These are phyloP conservation scores for Gambusia holbrooki DNA, from an alignment of 2,113 vertebrate genomes.

Conservation along the genomic window DNA sequence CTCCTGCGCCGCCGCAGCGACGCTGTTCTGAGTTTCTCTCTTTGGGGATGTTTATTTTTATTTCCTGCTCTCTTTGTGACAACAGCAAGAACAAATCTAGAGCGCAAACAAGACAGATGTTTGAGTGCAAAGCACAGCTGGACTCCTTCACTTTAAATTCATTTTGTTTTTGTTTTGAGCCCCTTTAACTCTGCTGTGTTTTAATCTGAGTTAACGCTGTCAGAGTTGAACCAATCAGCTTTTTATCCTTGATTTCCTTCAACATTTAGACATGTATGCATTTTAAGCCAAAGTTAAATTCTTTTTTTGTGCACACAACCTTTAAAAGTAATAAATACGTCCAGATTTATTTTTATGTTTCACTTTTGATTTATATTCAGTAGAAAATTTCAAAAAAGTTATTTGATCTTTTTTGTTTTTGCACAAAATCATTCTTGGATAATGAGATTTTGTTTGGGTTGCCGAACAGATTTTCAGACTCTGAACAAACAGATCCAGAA, in stretches of 20 bases:
- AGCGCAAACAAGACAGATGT: slow-evolving; percentile 25
- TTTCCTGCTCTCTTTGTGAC: slow-evolving; percentile 20
- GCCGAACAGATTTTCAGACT: too few species aligned
- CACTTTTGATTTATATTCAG: not conserved
- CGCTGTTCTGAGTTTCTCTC: slow-evolving; percentile 27
- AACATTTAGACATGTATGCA: too few species aligned
- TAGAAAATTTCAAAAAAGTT: not conserved
- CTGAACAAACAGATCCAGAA: too few species aligned
- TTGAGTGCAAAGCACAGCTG: slow-evolving; percentile 1
- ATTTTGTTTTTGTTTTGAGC: slow-evolving; percentile 2
- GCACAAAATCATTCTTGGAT: too few species aligned
- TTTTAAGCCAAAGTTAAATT: too few species aligned
- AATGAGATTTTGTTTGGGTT: too few species aligned
- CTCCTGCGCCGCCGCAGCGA: slow-evolving; percentile 13
- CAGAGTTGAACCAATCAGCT: not conserved
- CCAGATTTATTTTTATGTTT: not conserved
- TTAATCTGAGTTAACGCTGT: not conserved
- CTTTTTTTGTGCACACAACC: too few species aligned
- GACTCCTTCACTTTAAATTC: slow-evolving; percentile 6
- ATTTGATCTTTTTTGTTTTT: too few species aligned
- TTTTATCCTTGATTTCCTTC: not conserved
- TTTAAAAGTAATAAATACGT: not conserved
- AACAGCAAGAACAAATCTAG: slow-evolving; percentile 39
- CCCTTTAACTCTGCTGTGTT: not conserved
- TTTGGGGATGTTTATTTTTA: slow-evolving; percentile 40